Evolutionary conservation across 2,797 vertebrate genomes (phyloP).

Genomic region (Clarias laeviceps): DNA sequence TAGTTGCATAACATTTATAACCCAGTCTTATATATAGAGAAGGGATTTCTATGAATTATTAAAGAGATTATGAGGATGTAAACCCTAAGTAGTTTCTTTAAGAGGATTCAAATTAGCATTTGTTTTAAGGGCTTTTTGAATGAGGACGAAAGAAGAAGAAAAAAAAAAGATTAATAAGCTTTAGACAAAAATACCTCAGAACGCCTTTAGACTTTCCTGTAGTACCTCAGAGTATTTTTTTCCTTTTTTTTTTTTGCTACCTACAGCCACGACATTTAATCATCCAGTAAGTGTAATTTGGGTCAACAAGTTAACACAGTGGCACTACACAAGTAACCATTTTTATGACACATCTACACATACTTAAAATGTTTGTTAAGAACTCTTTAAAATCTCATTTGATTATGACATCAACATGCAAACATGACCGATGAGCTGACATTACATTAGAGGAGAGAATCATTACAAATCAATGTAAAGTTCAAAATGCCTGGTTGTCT

Average conservation of each 20-base stretch:
- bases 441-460: not conserved
- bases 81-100: slow-evolving; percentile 45
- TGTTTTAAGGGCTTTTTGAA: slow-evolving; percentile 31
- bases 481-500: not conserved
- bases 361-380: not conserved
- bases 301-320: not conserved
- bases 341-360: not conserved
- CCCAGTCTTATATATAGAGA: slow-evolving; percentile 4
- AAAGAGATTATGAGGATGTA: slow-evolving; percentile 44
- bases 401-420: not conserved
- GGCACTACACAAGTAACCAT: not conserved
- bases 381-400: not conserved
- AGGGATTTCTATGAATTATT: slow-evolving; percentile 33
- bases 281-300: not conserved
- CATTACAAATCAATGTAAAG: not conserved
- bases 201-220: slow-evolving; percentile 40
- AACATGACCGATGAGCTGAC: not conserved
- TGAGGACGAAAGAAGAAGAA: slow-evolving; percentile 1
- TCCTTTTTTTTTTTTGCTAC: not conserved
- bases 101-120: slow-evolving; percentile 48
- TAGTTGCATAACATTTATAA: slow-evolving; percentile 34
- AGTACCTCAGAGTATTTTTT: slow-evolving; percentile 18
- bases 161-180: slow-evolving; percentile 42
- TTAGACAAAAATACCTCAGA: slow-evolving; percentile 43
- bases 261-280: slow-evolving; percentile 28